These are phyloP conservation scores for Dysmachus trigonus DNA, from an alignment of 2,888 invertebrate species.

Conservation along the genomic window DNA sequence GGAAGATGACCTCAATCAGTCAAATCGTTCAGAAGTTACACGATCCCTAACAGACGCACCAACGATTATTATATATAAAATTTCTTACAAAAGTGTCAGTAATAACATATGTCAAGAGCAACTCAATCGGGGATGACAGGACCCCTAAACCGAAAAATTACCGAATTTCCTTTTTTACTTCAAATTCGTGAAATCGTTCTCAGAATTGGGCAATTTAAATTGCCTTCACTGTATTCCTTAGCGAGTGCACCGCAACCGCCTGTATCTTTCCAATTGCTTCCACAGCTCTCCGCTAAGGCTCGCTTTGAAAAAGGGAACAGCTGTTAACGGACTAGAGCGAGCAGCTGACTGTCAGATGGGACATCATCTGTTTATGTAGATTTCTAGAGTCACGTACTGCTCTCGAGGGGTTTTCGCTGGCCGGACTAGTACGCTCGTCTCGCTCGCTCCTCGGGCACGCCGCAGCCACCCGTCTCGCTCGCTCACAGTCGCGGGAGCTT, in stretches of 20 bases:
- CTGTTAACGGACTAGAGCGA: neutral
- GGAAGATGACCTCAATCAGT: too few relatives aligned
- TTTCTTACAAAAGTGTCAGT: too few relatives aligned
- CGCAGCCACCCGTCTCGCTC: neutral
- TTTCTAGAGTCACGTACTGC: neutral
- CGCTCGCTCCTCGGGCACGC: neutral
- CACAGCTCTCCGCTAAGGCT: neutral
- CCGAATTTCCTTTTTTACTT: too few relatives aligned
- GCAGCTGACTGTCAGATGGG: slow-evolving; percentile 7
- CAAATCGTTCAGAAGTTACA: too few relatives aligned
- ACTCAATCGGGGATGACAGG: too few relatives aligned
- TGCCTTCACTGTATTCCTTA: neutral
- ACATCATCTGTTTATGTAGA: neutral
- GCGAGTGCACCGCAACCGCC: neutral
- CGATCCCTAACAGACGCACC: too few relatives aligned
- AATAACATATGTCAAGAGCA: too few relatives aligned
- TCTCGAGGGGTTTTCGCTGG: neutral
- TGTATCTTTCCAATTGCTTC: neutral
- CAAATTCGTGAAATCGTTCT: neutral
- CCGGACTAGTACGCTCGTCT: neutral
- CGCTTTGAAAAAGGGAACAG: neutral
- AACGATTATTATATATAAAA: too few relatives aligned
- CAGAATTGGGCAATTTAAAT: neutral
- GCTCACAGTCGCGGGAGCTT: neutral
- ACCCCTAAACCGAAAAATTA: too few relatives aligned